These are phyloP conservation scores for Sycophila texana DNA, from an alignment of 2,888 invertebrate genomes.

Conservation along the genomic window DNA sequence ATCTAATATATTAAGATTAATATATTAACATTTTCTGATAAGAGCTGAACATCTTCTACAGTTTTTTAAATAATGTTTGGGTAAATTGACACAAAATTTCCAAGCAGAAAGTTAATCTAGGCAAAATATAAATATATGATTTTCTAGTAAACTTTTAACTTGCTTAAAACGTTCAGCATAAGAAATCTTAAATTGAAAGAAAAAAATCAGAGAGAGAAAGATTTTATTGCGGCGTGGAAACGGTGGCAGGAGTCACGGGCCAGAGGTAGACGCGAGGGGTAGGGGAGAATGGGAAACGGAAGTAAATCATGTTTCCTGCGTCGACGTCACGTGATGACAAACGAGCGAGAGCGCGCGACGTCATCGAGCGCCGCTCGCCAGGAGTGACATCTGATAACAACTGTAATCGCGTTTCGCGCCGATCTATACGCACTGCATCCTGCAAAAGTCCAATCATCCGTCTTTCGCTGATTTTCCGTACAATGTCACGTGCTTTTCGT, in stretches of 20 bases:
- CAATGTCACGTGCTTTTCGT: conserved; percentile 6
- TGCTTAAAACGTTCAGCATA: too few species aligned
- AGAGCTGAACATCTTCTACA: too few species aligned
- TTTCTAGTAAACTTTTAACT: too few species aligned
- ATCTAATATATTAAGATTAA: too few species aligned
- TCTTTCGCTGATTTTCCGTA: conserved; percentile 44
- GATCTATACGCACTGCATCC: neutral
- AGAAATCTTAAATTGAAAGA: neutral
- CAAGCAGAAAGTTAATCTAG: too few species aligned
- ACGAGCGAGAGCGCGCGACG: conserved; percentile 68
- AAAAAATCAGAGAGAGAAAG: neutral
- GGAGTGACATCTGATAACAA: conserved; percentile 74
- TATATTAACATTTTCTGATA: too few species aligned
- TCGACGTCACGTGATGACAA: conserved; percentile 74
- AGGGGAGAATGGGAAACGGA: conserved; percentile 66
- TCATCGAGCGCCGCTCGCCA: conserved; percentile 64
- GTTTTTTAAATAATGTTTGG: too few species aligned
- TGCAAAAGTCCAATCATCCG: conserved; percentile 35
- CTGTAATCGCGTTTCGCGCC: conserved; percentile 71
- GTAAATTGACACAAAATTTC: too few species aligned
- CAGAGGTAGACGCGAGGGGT: conserved; percentile 58
- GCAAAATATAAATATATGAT: too few species aligned
- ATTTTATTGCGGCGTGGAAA: neutral
- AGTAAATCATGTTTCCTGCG: conserved; percentile 73
- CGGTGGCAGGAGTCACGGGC: neutral